Base-by-base conservation (phyloP, 2,888 invertebrate genomes). In the Zelleria hepariella region DNA sequence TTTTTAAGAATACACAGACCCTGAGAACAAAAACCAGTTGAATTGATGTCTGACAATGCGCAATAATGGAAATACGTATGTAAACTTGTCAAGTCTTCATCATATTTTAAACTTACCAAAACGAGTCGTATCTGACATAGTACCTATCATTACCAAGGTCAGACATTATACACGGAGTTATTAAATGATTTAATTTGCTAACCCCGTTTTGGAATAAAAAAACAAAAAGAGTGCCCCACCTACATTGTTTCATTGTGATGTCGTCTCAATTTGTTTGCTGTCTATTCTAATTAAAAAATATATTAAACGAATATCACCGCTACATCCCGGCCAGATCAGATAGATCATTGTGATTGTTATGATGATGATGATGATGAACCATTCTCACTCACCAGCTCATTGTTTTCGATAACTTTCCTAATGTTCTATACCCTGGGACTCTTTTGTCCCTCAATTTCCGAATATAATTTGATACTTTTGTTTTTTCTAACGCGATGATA, bases 401-500 rank as follows among this genome's bases (percentile, higher is more conserved):
- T 42, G 32, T 10, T 10, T 51, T 51, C 8, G 23, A 5, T 20
- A 5, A 49, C 21, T n/a, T 8, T 18, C 51, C 7, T 23, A 8
- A 51, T 51, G 7, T 51, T 20, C 21, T 51, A 20, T 20, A 7
- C 21, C 1, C 21, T 20, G 7, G 5, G 51, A 42, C 51, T 15
- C 15, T 21, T 51, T 51, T 21, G 21, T 51, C 21, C 18, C 23
- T 20, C 32, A 15, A 15, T 42, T 42, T 42, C 32, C 32, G 15
- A 42, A 42, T 42, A 42, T 42, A 42, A 10, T 42, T 42, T 42
- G 15, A 42, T 42, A 42, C 10, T 15, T 42, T 42, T 42, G 32
- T 42, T 15, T 42, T 20, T 20, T 51, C 59, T 63, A 62, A 64
- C 69, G 69, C 67, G 71, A 71, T 70, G 73, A 68, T 70, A 68